These are phyloP conservation scores for Petaurus breviceps DNA, from an alignment of 2,113 vertebrate species.

Conservation along the genomic window DNA sequence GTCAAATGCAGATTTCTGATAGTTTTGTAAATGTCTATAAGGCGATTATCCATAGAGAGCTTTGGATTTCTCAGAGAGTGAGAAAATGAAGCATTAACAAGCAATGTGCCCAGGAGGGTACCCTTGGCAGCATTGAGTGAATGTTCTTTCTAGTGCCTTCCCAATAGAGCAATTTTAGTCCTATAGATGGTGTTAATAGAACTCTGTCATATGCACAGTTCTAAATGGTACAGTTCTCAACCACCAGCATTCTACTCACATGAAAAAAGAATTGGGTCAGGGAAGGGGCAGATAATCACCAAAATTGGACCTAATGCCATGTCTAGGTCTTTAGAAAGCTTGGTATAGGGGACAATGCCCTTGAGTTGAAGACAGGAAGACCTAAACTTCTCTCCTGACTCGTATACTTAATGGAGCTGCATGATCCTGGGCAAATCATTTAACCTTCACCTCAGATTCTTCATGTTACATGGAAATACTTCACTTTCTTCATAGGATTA, in stretches of 20 bases:
- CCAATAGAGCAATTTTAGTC: background rate
- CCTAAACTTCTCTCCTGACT: background rate
- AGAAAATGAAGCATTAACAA: background rate
- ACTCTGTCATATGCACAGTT: background rate
- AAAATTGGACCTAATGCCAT: background rate
- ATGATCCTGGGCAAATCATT: background rate
- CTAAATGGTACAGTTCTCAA: background rate
- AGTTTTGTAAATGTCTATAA: background rate
- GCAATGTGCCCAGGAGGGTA: background rate
- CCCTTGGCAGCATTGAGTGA: background rate
- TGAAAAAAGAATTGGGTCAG: background rate
- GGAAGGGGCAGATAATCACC: background rate
- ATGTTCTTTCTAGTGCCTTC: background rate
- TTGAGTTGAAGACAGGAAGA: background rate
- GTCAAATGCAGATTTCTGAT: background rate
- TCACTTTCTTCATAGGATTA: background rate
- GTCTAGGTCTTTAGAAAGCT: background rate
- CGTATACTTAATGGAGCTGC: background rate
- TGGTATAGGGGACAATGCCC: background rate
- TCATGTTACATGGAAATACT: background rate
- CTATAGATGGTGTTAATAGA: background rate
- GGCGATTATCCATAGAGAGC: background rate
- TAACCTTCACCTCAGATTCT: background rate
- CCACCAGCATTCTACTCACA: background rate
- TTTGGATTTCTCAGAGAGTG: background rate